These are phyloP conservation scores for Drosophila setifemur DNA, from an alignment of 1,140 invertebrate species.

Conservation along the genomic window DNA sequence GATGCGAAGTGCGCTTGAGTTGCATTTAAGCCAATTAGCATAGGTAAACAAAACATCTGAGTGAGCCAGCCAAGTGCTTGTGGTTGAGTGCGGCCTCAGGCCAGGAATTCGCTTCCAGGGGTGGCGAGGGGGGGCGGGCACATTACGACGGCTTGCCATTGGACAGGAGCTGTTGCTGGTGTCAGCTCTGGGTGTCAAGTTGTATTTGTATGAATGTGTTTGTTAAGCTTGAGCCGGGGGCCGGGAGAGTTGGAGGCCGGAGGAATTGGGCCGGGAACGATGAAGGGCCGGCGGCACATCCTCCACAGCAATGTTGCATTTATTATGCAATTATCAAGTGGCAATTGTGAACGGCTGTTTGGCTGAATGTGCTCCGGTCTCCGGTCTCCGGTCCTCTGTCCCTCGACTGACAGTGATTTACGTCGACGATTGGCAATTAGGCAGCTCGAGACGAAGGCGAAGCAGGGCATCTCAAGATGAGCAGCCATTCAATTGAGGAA, in stretches of 20 bases:
- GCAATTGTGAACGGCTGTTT: conserved; percentile 31
- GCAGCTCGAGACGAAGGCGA: conserved; percentile 18
- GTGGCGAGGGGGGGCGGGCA: background rate
- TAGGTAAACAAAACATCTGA: conserved; percentile 81
- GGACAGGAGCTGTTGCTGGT: conserved; percentile 32
- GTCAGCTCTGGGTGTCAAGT: conserved; percentile 62
- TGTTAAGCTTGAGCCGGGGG: conserved; percentile 43
- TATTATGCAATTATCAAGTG: conserved; percentile 81
- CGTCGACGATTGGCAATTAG: conserved; percentile 79
- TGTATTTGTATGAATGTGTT: conserved; percentile 66
- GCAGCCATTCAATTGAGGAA: conserved; percentile 50
- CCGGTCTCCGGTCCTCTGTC: background rate
- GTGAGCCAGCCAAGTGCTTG: conserved; percentile 74
- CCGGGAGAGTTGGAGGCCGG: conserved; percentile 3
- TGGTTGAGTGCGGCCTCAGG: conserved; percentile 61
- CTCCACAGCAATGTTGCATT: conserved; percentile 72
- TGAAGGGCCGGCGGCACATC: conserved; percentile 25
- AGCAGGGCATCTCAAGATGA: conserved; percentile 54
- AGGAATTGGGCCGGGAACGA: background rate
- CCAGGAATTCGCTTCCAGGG: conserved; percentile 14
- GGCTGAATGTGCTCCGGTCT: conserved; percentile 2
- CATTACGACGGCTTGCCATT: conserved; percentile 7
- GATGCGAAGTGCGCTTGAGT: conserved; percentile 75
- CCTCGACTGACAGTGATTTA: conserved; percentile 74
- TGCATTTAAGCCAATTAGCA: conserved; percentile 81